Conservation (phyloP, 2,113 vertebrate genomes). For the Ginglymostoma cirratum region DNA sequence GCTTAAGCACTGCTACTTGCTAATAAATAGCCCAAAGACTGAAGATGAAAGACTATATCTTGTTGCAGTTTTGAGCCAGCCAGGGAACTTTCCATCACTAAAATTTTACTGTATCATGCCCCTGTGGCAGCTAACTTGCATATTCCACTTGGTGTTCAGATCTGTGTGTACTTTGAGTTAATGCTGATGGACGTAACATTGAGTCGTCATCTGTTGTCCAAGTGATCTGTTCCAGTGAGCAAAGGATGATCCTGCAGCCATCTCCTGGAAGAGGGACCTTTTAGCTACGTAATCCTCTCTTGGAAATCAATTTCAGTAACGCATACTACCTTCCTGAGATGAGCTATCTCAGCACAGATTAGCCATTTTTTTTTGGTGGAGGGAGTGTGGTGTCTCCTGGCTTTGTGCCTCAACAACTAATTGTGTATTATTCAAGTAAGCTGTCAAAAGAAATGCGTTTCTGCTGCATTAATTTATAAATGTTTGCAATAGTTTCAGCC, state of each 20-base stretch:
- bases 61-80: background rate
- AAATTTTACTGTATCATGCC: background rate
- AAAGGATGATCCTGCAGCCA: background rate
- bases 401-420: background rate
- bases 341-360: background rate
- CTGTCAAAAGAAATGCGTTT: background rate
- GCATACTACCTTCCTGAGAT: background rate
- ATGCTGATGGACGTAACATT: background rate
- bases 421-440: background rate
- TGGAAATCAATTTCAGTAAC: background rate
- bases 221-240: background rate
- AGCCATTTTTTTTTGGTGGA: background rate
- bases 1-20: background rate
- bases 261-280: background rate
- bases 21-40: background rate
- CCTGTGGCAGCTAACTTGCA: background rate
- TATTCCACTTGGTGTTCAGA: background rate
- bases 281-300: background rate
- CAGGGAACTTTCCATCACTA: background rate
- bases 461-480: background rate
- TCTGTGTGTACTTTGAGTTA: background rate
- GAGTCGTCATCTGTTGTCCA: background rate
- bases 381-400: background rate
- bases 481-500: background rate
- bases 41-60: background rate